Evolutionary conservation across 2,888 invertebrate genomes (phyloP).

Genomic region (Bhutanitis thaidina): DNA sequence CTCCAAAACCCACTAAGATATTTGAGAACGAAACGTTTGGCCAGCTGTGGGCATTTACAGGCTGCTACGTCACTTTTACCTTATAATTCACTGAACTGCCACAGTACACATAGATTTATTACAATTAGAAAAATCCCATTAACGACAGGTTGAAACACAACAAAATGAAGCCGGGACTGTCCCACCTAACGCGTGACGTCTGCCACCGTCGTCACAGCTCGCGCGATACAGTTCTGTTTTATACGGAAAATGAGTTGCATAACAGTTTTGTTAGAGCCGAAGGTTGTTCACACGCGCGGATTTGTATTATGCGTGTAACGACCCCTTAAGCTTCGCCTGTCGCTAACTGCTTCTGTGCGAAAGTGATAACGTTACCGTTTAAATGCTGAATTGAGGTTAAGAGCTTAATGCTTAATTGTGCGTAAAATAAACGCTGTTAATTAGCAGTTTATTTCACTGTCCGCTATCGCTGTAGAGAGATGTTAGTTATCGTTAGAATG

Average conservation of each 20-base stretch:
- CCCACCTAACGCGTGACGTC: background rate
- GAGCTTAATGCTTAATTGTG: constrained; percentile 4
- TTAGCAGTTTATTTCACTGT: background rate
- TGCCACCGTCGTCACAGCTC: constrained; percentile 1
- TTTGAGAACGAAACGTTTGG: too few species aligned
- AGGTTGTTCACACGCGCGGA: constrained; percentile 14
- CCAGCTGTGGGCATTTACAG: too few species aligned
- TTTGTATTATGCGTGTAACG: constrained; percentile 3
- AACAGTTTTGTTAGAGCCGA: constrained; percentile 10
- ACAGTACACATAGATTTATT: too few species aligned
- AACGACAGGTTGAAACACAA: too few species aligned
- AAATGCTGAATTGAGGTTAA: constrained; percentile 2
- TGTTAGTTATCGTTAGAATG: too few species aligned
- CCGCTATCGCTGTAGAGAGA: too few species aligned
- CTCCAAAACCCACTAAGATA: too few species aligned
- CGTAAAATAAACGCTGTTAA: background rate
- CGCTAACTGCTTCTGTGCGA: background rate
- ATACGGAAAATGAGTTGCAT: constrained; percentile 18
- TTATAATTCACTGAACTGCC: too few species aligned
- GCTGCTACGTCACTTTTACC: too few species aligned
- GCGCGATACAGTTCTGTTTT: constrained; percentile 20
- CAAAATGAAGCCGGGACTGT: background rate
- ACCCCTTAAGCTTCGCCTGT: constrained; percentile 2
- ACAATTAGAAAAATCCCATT: too few species aligned
- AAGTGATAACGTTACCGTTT: constrained; percentile 13